Evolutionary conservation across 2,113 vertebrate species (phyloP).

Genomic region (Propithecus coquereli): DNA sequence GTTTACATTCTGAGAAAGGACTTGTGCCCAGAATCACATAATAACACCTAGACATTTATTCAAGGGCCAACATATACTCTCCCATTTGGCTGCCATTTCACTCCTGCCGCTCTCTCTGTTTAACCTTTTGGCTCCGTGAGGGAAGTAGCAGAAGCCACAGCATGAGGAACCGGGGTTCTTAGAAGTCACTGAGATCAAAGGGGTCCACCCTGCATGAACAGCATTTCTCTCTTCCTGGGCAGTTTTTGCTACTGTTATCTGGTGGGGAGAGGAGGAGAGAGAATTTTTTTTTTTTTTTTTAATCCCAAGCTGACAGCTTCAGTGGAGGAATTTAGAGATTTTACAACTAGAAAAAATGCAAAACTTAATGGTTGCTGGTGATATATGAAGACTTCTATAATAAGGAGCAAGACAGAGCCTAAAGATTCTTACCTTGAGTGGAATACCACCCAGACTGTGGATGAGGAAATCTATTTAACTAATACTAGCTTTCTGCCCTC

Average conservation of each 20-base stretch:
- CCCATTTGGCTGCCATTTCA: slow-evolving; percentile 68
- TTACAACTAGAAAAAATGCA: background rate
- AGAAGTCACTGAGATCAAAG: slow-evolving; percentile 67
- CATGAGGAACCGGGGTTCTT: slow-evolving; percentile 53
- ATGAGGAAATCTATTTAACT: background rate
- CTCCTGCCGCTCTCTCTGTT: slow-evolving; percentile 47
- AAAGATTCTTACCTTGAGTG: background rate
- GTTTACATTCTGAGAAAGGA: slow-evolving; percentile 20
- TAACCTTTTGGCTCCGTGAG: slow-evolving; percentile 73
- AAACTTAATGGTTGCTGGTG: background rate
- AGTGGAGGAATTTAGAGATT: slow-evolving; percentile 53
- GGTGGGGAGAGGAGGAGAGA: background rate
- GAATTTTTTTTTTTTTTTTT: background rate
- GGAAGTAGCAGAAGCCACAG: slow-evolving; percentile 73
- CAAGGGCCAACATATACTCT: background rate
- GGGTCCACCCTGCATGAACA: slow-evolving; percentile 47
- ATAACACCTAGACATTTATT: background rate
- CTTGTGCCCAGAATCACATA: background rate
- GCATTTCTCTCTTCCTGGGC: slow-evolving; percentile 51
- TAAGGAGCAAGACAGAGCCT: background rate
- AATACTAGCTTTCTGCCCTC: background rate
- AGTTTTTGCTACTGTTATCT: slow-evolving; percentile 38
- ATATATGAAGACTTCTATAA: background rate
- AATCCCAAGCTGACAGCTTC: slow-evolving; percentile 24
- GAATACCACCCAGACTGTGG: background rate